Evolutionary conservation across 2,797 vertebrate species (phyloP).

Genomic region (Morelia viridis): DNA sequence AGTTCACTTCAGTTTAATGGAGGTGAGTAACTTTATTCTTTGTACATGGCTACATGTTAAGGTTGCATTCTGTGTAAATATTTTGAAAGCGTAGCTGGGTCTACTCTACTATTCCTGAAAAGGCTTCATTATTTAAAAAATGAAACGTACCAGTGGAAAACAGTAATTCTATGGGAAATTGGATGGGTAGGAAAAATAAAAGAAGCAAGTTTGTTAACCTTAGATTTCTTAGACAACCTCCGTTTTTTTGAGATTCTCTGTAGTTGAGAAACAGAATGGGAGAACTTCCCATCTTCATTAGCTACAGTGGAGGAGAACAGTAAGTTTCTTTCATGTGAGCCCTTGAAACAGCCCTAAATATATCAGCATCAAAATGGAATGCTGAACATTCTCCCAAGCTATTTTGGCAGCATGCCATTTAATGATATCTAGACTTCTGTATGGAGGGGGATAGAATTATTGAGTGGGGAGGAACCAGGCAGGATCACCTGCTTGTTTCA

Average conservation of each 20-base stretch:
- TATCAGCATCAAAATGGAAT: not conserved
- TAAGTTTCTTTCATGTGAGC: not conserved
- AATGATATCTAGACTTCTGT: not conserved
- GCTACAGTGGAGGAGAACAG: not conserved
- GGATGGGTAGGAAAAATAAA: not conserved
- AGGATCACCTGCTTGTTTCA: not conserved
- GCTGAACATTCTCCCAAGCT: not conserved
- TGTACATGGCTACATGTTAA: accelerated
- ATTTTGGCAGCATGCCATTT: not conserved
- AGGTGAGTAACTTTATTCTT: constrained; percentile 79
- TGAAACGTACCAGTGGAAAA: not conserved
- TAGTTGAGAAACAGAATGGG: not conserved
- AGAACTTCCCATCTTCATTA: not conserved
- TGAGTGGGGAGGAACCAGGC: not conserved
- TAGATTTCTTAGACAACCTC: not conserved
- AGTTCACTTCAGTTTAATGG: constrained; percentile 93
- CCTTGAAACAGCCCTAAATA: not conserved
- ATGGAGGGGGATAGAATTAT: not conserved
- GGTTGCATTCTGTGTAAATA: not conserved
- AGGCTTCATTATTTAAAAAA: not conserved
- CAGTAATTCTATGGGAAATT: not conserved
- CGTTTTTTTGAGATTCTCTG: not conserved
- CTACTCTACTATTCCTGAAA: not conserved
- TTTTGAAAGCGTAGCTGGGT: not conserved
- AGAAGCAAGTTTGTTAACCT: not conserved